Base-by-base conservation (phyloP, 2,888 invertebrate genomes). In the Hemistola chrysoprasaria region DNA sequence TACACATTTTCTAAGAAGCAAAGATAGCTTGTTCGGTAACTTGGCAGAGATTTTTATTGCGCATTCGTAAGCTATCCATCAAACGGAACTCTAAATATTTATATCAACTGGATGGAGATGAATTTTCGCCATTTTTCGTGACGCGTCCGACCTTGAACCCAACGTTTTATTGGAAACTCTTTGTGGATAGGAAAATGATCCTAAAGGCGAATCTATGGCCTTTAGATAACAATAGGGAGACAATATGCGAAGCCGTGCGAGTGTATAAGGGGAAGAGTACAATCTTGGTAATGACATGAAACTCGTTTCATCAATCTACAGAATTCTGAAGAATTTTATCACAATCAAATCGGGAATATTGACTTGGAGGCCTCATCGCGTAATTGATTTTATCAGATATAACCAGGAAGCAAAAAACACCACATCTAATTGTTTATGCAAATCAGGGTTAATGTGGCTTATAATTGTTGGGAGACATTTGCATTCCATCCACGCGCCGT, bases 61-160 rank as follows among this genome's bases (percentile, higher is more conserved):
- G 33, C 32, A 35, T 41, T 21, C 9, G 24, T 22, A 22, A 33
- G 24, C 25, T n/a, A 40, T 42, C 34, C 29, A 43, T 47, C 51
- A 36, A 36, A 42, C 23, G 38, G 33, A 37, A 31, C 28, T 25
- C 26, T 26, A 49, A 56, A 47, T 50, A 52, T 54, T 50, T 48
- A 53, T 56, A 61, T 55, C 57, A 56, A 62, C 54, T 61, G 54
- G 45, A 61, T 61, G 55, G 45, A 61, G 47, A 43, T 40, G 39
- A 45, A 50, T 41, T 48, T 44, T 22, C 22, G 33, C 41, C 34
- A 45, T 38, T 46, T 31, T 22, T 8, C 11, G 50, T 57, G 62
- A 62, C 48, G 54, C 62, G 62, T 22, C 60, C 66, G 65, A 41
- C 77, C 78, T 70, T 77, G 77, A 77, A 78, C 75, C 59, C 38